A percentile compares a stretch with the other conserved stretches of the same genome.
Conservation (phyloP, 2,113 vertebrate species). For the Nycticorax nycticorax region DNA sequence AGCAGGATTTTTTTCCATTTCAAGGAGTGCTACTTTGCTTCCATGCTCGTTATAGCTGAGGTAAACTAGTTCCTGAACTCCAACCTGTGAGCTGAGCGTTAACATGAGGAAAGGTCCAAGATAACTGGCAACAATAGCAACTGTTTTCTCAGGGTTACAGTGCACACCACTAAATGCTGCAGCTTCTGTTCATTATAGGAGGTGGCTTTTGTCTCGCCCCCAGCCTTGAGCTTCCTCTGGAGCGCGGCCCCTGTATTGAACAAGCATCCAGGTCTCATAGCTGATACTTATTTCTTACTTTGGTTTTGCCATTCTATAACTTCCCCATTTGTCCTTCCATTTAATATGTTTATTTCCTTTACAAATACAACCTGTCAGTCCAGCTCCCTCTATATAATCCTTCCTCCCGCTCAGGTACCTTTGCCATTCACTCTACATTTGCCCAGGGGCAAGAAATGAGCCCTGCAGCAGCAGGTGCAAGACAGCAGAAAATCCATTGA, state of each 20-base stretch:
- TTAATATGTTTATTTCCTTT: neutral
- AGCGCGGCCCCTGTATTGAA: neutral
- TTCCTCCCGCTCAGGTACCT: neutral
- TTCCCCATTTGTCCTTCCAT: neutral
- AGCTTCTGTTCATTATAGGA: neutral
- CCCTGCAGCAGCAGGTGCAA: conserved; percentile 7
- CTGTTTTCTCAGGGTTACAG: neutral
- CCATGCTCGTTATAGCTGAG: neutral
- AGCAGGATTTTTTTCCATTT: neutral
- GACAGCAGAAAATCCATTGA: conserved; percentile 44
- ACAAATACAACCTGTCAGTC: neutral
- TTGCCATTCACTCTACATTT: conserved; percentile 20
- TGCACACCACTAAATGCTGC: neutral
- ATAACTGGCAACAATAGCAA: neutral
- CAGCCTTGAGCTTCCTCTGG: neutral
- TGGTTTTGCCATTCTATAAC: neutral
- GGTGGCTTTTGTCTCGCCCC: neutral
- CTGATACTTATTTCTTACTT: neutral
- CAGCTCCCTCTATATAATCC: neutral
- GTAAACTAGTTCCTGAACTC: neutral
- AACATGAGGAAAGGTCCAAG: neutral
- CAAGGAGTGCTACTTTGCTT: neutral
- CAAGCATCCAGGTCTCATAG: neutral
- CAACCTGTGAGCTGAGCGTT: neutral
- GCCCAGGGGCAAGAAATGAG: conserved; percentile 23